Evolutionary conservation across 2,113 vertebrate genomes (phyloP).

Genomic region (Bolborhynchus lineola): DNA sequence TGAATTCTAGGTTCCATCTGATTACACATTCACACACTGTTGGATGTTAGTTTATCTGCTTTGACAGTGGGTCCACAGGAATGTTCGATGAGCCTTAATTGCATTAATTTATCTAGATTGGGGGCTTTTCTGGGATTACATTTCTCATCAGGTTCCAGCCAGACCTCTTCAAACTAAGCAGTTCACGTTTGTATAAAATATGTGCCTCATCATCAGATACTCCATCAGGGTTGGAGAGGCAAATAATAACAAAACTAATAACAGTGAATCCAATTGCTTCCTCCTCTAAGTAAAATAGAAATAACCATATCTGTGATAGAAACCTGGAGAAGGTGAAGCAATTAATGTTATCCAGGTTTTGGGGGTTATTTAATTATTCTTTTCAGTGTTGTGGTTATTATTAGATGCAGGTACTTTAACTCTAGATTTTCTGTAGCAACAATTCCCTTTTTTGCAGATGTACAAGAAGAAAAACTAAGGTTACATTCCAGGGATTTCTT

Average conservation of each 20-base stretch:
- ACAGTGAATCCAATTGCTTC: not conserved
- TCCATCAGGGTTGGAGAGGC: not conserved
- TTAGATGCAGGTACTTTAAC: not conserved
- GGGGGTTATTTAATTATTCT: fast-evolving
- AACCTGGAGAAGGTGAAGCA: not conserved
- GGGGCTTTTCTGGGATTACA: not conserved
- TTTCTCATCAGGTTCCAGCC: constrained; percentile 20
- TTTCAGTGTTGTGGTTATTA: not conserved
- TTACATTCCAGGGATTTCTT: not conserved
- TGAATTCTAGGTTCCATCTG: constrained; percentile 5
- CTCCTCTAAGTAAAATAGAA: not conserved
- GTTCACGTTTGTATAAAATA: not conserved
- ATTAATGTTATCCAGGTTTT: fast-evolving
- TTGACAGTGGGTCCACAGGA: constrained; percentile 13
- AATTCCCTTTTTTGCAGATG: not conserved
- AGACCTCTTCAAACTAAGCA: not conserved
- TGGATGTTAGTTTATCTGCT: constrained; percentile 19
- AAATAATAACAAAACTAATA: not conserved
- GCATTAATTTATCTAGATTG: constrained; percentile 22
- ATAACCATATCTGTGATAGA: not conserved
- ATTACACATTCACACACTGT: not conserved
- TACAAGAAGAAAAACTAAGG: not conserved
- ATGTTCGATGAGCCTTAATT: constrained; percentile 19
- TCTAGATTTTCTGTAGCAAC: not conserved
- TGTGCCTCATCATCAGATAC: not conserved